A percentile compares a stretch with the other conserved stretches of the same genome.
Conservation (phyloP, 2,113 vertebrate genomes). For the Manacus vitellinus region DNA sequence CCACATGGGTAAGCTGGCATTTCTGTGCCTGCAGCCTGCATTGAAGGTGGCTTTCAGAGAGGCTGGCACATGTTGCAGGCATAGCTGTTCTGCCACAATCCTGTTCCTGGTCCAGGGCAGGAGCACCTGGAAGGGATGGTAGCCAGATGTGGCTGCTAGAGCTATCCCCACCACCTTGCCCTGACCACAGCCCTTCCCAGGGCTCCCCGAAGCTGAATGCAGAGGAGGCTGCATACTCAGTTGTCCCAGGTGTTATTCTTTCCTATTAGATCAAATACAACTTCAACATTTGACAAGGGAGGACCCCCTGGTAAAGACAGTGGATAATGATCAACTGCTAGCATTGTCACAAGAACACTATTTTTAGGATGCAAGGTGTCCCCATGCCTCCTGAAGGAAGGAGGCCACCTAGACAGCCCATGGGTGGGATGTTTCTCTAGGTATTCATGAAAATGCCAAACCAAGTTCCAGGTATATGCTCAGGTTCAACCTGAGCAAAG, state of each 20-base stretch:
- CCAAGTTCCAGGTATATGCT: not conserved
- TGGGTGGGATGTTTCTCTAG: not conserved
- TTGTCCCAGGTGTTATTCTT: not conserved
- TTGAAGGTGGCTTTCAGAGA: not conserved
- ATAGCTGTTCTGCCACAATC: not conserved
- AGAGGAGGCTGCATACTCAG: not conserved
- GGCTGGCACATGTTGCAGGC: not conserved
- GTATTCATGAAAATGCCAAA: not conserved
- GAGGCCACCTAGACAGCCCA: not conserved
- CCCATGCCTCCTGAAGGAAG: not conserved
- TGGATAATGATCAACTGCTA: not conserved
- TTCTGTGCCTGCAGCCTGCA: not conserved
- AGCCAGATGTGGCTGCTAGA: not conserved
- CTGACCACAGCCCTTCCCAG: not conserved
- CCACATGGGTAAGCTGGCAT: not conserved
- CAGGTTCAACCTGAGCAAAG: not conserved
- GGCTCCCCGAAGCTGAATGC: not conserved
- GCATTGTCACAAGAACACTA: not conserved
- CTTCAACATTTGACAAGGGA: not conserved
- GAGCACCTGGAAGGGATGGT: not conserved
- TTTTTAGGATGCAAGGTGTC: not conserved
- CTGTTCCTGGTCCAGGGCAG: not conserved
- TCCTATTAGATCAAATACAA: not conserved
- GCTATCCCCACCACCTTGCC: accelerated
- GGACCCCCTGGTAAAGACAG: not conserved